These are phyloP conservation scores for Drosophila littoralis DNA, from an alignment of 1,140 invertebrate genomes.

Conservation along the genomic window DNA sequence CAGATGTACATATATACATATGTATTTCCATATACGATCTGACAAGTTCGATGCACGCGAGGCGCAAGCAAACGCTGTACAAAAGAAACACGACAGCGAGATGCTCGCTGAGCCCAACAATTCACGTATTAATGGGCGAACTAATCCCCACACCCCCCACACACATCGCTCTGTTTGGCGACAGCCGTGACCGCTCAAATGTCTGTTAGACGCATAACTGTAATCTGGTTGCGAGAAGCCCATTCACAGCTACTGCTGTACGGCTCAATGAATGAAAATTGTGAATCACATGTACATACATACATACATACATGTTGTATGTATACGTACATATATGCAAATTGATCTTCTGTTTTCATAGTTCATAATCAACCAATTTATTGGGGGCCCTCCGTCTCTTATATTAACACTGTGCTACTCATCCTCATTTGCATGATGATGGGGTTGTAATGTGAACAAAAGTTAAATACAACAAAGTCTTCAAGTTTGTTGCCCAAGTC, in stretches of 20 bases:
- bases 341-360: slow-evolving; percentile 17
- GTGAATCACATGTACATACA: neutral
- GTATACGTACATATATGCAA: slow-evolving; percentile 17
- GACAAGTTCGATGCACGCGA: slow-evolving; percentile 29
- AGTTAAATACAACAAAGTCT: slow-evolving; percentile 7
- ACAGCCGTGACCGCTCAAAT: slow-evolving; percentile 16
- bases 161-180: slow-evolving; percentile 1
- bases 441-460: neutral
- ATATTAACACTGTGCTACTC: neutral
- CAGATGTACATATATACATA: neutral
- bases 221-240: slow-evolving; percentile 17
- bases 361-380: slow-evolving; percentile 24
- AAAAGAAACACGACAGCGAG: slow-evolving; percentile 8
- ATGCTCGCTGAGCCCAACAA: neutral
- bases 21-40: slow-evolving; percentile 11
- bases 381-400: neutral
- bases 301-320: neutral
- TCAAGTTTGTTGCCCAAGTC: slow-evolving; percentile 26
- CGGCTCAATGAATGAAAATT: slow-evolving; percentile 18
- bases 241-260: slow-evolving; percentile 13
- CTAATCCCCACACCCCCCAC: neutral
- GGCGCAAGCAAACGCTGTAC: neutral
- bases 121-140: slow-evolving; percentile 16
- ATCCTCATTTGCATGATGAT: slow-evolving; percentile 19
- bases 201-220: slow-evolving; percentile 7